These are phyloP conservation scores for Torymus aiolomorphi DNA, from an alignment of 2,888 invertebrate genomes.

Conservation along the genomic window DNA sequence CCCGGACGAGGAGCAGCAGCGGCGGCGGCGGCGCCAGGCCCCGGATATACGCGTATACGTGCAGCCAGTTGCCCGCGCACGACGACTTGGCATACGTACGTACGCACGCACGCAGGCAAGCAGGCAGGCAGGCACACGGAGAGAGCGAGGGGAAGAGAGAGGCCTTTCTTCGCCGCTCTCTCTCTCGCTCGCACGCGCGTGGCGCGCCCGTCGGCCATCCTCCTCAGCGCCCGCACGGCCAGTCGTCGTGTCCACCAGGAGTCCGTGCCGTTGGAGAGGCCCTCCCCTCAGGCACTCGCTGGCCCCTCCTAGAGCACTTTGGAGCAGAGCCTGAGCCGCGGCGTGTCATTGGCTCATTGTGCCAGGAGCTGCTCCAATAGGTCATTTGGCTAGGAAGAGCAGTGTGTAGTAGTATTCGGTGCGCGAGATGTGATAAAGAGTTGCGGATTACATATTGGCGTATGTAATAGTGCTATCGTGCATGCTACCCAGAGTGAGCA, in stretches of 20 bases:
- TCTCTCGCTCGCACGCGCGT: constrained; percentile 59
- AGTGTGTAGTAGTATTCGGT: constrained; percentile 50
- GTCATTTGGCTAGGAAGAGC: neutral
- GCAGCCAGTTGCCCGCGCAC: constrained; percentile 1
- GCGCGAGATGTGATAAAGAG: constrained; percentile 61
- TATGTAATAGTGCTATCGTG: constrained; percentile 28
- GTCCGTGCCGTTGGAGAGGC: too few relatives aligned
- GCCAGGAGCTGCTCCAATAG: neutral
- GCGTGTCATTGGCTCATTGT: neutral
- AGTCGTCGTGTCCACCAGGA: too few relatives aligned
- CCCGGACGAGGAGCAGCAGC: constrained; percentile 20
- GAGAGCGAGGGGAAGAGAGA: constrained; percentile 37
- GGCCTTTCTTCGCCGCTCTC: constrained; percentile 51
- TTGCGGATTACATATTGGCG: constrained; percentile 20
- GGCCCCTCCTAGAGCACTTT: too few relatives aligned
- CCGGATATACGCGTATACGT: neutral
- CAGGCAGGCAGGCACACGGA: constrained; percentile 1
- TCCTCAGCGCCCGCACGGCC: neutral
- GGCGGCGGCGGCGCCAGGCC: constrained; percentile 10
- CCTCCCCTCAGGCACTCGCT: too few relatives aligned
- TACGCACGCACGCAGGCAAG: neutral
- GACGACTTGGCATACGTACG: neutral
- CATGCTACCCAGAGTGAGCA: constrained; percentile 33
- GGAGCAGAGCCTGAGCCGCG: too few relatives aligned
- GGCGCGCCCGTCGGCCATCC: constrained; percentile 6